These are phyloP conservation scores for Jacana jacana DNA, from an alignment of 2,113 vertebrate genomes.

Conservation along the genomic window DNA sequence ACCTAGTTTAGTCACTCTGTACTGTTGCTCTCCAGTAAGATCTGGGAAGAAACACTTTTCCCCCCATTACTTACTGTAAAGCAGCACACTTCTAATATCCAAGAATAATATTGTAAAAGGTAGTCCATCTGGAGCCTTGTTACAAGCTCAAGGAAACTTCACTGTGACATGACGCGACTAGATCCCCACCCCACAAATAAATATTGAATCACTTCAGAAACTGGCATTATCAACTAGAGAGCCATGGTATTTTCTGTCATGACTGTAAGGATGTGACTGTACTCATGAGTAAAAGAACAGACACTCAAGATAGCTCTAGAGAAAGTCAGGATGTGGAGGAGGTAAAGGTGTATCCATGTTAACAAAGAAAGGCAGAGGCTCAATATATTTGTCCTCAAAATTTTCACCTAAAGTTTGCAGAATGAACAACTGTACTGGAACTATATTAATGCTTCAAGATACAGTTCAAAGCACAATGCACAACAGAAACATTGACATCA, in stretches of 20 bases:
- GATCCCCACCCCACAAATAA: not conserved
- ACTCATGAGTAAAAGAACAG: not conserved
- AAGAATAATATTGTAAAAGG: not conserved
- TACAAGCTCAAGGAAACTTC: not conserved
- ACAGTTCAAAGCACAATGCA: not conserved
- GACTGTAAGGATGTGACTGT: not conserved
- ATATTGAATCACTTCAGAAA: not conserved
- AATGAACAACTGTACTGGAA: not conserved
- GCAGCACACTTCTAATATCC: not conserved
- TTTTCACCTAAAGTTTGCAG: not conserved
- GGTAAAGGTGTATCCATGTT: not conserved
- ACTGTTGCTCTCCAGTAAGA: not conserved
- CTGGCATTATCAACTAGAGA: not conserved
- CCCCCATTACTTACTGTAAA: not conserved
- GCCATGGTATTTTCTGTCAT: not conserved
- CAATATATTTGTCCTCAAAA: not conserved
- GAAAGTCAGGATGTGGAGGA: not conserved
- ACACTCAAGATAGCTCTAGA: not conserved
- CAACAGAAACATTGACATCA: not conserved
- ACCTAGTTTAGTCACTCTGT: not conserved
- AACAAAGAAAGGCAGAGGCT: not conserved
- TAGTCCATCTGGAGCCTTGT: not conserved
- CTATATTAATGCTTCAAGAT: not conserved
- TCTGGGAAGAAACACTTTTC: not conserved
- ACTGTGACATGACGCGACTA: not conserved